These are phyloP conservation scores for Drosophila cardini DNA, from an alignment of 1,140 invertebrate genomes.

Conservation along the genomic window DNA sequence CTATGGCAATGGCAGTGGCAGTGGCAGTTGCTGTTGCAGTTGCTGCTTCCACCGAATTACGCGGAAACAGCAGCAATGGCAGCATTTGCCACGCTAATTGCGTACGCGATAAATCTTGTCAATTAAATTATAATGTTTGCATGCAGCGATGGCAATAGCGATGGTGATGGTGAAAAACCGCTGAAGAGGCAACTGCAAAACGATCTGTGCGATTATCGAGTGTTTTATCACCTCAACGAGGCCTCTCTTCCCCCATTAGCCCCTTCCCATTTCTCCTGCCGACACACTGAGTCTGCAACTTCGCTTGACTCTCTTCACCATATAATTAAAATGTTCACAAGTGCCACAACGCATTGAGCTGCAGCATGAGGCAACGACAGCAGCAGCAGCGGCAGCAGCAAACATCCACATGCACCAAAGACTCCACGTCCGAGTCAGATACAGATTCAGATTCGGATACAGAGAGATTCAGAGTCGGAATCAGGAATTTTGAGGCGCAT, in stretches of 20 bases:
- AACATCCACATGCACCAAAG: constrained; percentile 23
- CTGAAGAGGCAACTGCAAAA: constrained; percentile 79
- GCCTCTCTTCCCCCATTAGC: background rate
- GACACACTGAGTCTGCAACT: background rate
- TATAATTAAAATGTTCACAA: constrained; percentile 84
- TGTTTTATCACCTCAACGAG: constrained; percentile 81
- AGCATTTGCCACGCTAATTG: constrained; percentile 83
- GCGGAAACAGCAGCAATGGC: constrained; percentile 51
- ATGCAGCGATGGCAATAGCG: constrained; percentile 63
- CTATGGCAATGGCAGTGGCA: constrained; percentile 28
- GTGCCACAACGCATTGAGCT: constrained; percentile 74
- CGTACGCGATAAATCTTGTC: constrained; percentile 84
- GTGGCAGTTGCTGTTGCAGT: constrained; percentile 20
- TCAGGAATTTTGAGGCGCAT: constrained; percentile 78
- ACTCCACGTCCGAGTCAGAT: background rate
- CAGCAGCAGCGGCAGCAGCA: constrained; percentile 9
- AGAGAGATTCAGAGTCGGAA: constrained; percentile 6
- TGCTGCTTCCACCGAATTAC: constrained; percentile 63
- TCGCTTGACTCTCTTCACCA: constrained; percentile 23
- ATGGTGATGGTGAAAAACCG: constrained; percentile 55
- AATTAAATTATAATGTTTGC: constrained; percentile 84
- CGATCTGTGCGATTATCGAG: constrained; percentile 82
- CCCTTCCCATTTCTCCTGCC: background rate
- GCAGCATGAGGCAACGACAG: constrained; percentile 57
- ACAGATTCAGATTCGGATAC: background rate